These are phyloP conservation scores for Lucifuga dentata DNA, from an alignment of 2,113 vertebrate genomes.

Conservation along the genomic window DNA sequence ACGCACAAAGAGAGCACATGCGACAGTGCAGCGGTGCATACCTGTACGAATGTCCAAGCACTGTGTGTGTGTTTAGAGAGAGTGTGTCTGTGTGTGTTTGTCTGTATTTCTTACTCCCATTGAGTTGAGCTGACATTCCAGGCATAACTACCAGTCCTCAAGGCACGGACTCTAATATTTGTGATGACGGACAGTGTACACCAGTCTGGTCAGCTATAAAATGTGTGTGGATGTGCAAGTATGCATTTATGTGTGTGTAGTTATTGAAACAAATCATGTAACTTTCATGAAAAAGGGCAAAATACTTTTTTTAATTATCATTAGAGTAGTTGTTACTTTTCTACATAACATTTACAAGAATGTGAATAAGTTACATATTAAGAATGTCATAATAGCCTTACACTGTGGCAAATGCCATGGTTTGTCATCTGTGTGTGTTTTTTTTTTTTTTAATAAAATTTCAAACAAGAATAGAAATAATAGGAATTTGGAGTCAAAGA, in stretches of 20 bases:
- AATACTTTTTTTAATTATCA: no score
- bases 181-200: constrained; percentile 55
- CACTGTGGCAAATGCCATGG: not conserved
- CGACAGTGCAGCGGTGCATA: constrained; percentile 26
- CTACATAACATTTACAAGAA: not conserved
- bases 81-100: constrained; percentile 47
- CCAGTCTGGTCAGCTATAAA: constrained; percentile 2
- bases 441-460: constrained; percentile 12
- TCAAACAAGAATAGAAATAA: no score
- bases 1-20: constrained; percentile 11
- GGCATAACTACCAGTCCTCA: constrained; percentile 69
- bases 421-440: not conserved
- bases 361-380: not conserved
- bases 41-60: constrained; percentile 15
- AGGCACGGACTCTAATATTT: constrained; percentile 47
- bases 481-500: not conserved
- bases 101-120: constrained; percentile 28
- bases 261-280: no score
- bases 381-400: not conserved
- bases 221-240: no score
- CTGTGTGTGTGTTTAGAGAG: constrained; percentile 31
- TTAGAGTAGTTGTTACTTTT: no score
- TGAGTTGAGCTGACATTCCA: constrained; percentile 75
- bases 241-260: not conserved
- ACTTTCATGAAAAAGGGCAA: no score